Conservation (phyloP, 2,888 invertebrate genomes). For the Tenthredo distinguenda region DNA sequence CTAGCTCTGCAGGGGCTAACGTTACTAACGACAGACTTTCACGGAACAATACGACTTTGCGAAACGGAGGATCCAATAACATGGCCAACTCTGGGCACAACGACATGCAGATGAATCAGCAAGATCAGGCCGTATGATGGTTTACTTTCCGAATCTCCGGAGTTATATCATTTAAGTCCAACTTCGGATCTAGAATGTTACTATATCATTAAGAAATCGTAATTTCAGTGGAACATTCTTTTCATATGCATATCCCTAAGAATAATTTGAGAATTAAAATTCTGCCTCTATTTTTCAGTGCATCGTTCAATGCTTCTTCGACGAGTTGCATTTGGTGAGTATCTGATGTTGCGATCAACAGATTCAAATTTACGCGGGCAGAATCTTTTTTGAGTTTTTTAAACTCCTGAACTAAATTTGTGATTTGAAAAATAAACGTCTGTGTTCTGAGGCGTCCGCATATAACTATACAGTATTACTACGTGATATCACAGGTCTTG, state of each 20-base stretch:
- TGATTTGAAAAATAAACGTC: not conserved
- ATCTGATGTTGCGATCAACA: not conserved
- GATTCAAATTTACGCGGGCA: constrained; percentile 39
- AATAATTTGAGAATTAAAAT: constrained; percentile 24
- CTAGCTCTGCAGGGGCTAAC: constrained; percentile 27
- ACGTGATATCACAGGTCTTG: not conserved
- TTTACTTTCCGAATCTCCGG: not conserved
- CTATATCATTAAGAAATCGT: not conserved
- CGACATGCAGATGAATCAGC: constrained; percentile 52
- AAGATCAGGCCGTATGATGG: constrained; percentile 60
- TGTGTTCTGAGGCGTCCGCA: not conserved
- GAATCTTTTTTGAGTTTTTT: not conserved
- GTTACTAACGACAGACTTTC: constrained; percentile 53
- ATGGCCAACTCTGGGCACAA: constrained; percentile 17
- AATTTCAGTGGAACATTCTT: not conserved
- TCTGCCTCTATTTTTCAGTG: constrained; percentile 75
- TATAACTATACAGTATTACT: not conserved
- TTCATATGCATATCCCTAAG: not conserved
- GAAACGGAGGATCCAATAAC: not conserved
- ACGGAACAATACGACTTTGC: constrained; percentile 2
- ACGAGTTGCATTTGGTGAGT: constrained; percentile 84
- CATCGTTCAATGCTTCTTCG: constrained; percentile 85
- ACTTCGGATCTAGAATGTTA: not conserved
- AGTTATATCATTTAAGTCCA: not conserved
- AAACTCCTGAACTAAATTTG: not conserved